phyloP scores from a whole-genome alignment of 2,113 vertebrate genomes.

The Stigmatopora nigra region DNA sequence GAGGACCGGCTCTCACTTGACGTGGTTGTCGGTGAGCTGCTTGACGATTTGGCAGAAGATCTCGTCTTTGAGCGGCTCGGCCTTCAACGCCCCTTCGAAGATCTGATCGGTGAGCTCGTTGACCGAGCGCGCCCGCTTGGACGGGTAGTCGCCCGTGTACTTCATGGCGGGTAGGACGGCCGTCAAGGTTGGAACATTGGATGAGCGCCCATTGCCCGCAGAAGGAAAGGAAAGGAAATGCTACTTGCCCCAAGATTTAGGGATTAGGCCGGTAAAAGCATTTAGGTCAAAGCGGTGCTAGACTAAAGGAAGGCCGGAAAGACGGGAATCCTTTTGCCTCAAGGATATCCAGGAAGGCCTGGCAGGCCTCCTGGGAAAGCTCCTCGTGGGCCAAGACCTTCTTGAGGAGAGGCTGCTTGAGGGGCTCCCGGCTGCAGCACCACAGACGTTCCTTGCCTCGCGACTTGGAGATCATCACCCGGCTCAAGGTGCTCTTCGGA shows the following conservation, averaged over 20 bases:
- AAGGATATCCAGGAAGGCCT: constrained; percentile 93
- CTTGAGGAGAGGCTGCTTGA: constrained; percentile 92
- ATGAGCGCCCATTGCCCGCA: background rate
- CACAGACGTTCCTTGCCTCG: constrained; percentile 89
- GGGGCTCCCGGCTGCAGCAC: constrained; percentile 89
- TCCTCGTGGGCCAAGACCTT: constrained; percentile 88
- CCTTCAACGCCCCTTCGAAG: constrained; percentile 95
- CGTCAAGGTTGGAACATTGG: constrained; percentile 70
- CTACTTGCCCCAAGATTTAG: too few relatives aligned
- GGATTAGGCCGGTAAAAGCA: too few relatives aligned
- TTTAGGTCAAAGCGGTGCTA: too few relatives aligned
- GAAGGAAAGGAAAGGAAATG: background rate
- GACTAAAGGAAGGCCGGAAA: background rate
- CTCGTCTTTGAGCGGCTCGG: constrained; percentile 92
- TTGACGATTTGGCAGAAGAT: constrained; percentile 93
- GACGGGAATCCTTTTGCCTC: background rate
- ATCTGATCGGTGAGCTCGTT: constrained; percentile 97
- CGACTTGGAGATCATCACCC: constrained; percentile 93
- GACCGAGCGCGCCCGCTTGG: constrained; percentile 83
- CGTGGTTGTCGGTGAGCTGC: constrained; percentile 92
- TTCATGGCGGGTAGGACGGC: constrained; percentile 79
- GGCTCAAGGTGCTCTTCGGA: constrained; percentile 90
- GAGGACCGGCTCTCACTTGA: constrained; percentile 85
- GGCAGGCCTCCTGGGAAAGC: constrained; percentile 88
- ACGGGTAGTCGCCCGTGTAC: constrained; percentile 97